phyloP scores from a whole-genome alignment of 92 coral and sea anemone species.

The Anthopleura xanthogrammica region DNA sequence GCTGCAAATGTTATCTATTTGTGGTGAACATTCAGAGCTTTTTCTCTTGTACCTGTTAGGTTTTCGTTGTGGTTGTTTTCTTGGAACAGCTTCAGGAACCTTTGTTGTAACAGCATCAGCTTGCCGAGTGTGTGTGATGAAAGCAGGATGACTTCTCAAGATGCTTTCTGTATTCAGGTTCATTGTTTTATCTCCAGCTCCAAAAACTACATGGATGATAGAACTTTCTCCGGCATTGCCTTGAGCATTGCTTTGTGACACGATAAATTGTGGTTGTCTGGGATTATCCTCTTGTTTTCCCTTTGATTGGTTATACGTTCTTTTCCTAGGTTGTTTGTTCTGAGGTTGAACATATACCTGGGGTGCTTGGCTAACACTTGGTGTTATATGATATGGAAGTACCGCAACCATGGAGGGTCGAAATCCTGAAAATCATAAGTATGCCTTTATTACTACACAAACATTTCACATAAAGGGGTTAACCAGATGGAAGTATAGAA shows the following conservation, averaged over 20 bases:
- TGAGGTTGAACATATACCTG: not conserved
- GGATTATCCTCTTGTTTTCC: not conserved
- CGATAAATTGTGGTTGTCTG: not conserved
- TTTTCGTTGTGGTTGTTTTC: not conserved
- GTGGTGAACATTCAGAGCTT: not conserved
- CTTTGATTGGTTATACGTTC: not conserved
- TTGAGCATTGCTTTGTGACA: not conserved
- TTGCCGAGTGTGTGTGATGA: not conserved
- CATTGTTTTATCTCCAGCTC: not conserved
- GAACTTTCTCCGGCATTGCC: not conserved
- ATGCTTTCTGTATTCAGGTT: not conserved
- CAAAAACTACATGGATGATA: slow-evolving; percentile 13
- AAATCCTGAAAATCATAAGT: not conserved
- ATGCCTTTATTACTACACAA: too few species aligned
- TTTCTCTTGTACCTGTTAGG: not conserved
- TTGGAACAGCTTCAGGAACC: not conserved
- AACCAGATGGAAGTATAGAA: too few species aligned
- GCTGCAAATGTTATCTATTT: not conserved
- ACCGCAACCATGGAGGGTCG: not conserved
- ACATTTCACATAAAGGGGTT: too few species aligned
- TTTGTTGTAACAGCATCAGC: not conserved
- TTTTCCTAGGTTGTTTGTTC: not conserved
- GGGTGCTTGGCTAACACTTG: not conserved
- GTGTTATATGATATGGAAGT: not conserved
- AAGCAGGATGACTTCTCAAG: not conserved